Evolutionary conservation across 2,888 invertebrate species (phyloP).

Genomic region (Schizotus pectinicornis): DNA sequence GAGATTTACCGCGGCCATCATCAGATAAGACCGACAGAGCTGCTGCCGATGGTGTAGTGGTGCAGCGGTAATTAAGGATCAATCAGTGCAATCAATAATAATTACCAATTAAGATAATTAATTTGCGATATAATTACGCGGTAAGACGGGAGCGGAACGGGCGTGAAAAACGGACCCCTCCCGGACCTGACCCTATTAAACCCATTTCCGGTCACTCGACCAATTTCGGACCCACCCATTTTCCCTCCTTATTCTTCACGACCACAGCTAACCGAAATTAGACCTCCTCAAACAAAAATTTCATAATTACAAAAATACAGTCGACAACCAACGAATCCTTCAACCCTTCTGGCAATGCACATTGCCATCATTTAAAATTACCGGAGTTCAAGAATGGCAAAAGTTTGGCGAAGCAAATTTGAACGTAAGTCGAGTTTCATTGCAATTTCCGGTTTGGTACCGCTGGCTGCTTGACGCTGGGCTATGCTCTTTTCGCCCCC

Average conservation of each 20-base stretch:
- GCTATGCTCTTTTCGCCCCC: constrained; percentile 25
- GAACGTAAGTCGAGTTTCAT: too few relatives aligned
- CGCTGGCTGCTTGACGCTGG: neutral
- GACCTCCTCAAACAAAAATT: too few relatives aligned
- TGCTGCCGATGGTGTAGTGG: constrained; percentile 16
- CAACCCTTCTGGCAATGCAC: too few relatives aligned
- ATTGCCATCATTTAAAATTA: too few relatives aligned
- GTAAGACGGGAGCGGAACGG: constrained; percentile 32
- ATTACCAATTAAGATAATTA: constrained; percentile 46
- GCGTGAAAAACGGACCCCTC: constrained; percentile 26
- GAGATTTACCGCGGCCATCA: too few relatives aligned
- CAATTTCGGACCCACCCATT: constrained; percentile 7
- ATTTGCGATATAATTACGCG: constrained; percentile 36
- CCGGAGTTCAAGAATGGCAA: too few relatives aligned
- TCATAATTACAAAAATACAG: too few relatives aligned
- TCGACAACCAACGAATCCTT: too few relatives aligned
- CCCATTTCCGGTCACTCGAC: constrained; percentile 28
- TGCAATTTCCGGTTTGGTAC: too few relatives aligned
- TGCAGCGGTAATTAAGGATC: constrained; percentile 40
- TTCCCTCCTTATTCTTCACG: neutral
- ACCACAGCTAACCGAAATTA: too few relatives aligned
- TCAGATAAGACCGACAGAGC: constrained; percentile 15
- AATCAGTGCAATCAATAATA: constrained; percentile 41
- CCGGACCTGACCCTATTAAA: constrained; percentile 27
- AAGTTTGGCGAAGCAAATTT: too few relatives aligned